Base-by-base conservation (phyloP, 2,888 invertebrate genomes). In the Pecten maximus region DNA sequence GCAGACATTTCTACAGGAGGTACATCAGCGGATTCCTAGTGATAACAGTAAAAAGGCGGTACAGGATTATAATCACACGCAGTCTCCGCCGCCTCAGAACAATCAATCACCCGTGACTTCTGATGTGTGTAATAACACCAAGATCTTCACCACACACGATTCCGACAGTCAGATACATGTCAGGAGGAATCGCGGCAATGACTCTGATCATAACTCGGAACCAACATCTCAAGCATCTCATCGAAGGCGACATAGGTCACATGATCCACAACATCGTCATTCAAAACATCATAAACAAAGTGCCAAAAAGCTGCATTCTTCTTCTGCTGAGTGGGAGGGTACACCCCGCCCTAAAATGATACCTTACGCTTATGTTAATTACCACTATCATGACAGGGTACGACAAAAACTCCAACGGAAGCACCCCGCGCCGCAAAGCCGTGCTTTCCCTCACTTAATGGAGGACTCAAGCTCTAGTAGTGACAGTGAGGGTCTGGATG, bases 301-400 rank as follows among this genome's bases (percentile, higher is more conserved):
- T 48, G 93, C 94, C 93, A 93, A 93, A 88, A 96, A 95, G 90
- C 95, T 94, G 91, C 92, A 95, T 54, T 95, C 95, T 10, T 88
- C 95, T 39, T 95, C 95, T 89, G 96, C 96, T 96, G 96, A 96
- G n/a, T 94, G 92, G 89, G 94, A 94, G 44, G 88, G 87, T 40
- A 91, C 92, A 40, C 91, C 94, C 19, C 95, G 94, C 12, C 91
- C 90, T n/a, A 95, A 94, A 92, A 92, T 94, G 48, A 89, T 94
- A 89, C 95, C 95, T 23, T 96, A 96, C 90, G 96, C 95, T 10
- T 96, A 95, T 93, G 96, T 96, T 40, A 96, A 96, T 92, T 95
- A 96, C 92, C 94, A 94, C 89, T 96, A 96, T 91, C 93, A 93
- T 87, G 95, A 96, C 87, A 94, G 95, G 89, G 95, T 96, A 87